Conservation (phyloP, 1,140 invertebrate genomes). For the Gonioctena quinquepunctata region DNA sequence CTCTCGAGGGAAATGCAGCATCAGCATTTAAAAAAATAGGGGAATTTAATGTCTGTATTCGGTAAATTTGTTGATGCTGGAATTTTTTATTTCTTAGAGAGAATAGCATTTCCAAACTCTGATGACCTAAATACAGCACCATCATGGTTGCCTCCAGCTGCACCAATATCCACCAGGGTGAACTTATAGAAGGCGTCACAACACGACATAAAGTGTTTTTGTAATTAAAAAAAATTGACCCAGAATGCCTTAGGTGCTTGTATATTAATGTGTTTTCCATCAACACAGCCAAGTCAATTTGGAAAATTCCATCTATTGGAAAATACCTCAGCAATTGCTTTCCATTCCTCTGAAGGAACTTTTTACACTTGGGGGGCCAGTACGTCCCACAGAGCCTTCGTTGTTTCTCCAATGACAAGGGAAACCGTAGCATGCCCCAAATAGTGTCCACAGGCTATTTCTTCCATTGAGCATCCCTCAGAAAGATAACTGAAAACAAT, state of each 20-base stretch:
- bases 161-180: no score
- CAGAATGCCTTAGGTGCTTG: constrained; percentile 44
- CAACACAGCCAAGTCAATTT: constrained; percentile 52
- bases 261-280: constrained; percentile 57
- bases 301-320: constrained; percentile 33
- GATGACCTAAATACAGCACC: no score
- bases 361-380: not conserved
- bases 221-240: constrained; percentile 55
- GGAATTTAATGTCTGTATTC: not conserved
- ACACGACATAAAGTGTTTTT: constrained; percentile 47
- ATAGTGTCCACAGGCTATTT: not conserved
- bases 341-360: constrained; percentile 29
- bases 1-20: constrained; percentile 10
- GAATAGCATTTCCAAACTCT: not conserved
- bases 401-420: not conserved
- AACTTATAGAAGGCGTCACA: not conserved
- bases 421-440: not conserved
- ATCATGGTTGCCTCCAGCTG: no score
- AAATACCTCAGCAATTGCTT: constrained; percentile 40
- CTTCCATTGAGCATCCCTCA: not conserved
- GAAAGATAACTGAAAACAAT: not conserved
- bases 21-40: constrained; percentile 2
- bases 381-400: not conserved
- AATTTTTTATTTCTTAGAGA: not conserved
- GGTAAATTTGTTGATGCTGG: not conserved